Evolutionary conservation across 2,888 invertebrate species (phyloP), one percentile per base, ranked within the genome.

Genomic region (Apamea monoglypha): DNA sequence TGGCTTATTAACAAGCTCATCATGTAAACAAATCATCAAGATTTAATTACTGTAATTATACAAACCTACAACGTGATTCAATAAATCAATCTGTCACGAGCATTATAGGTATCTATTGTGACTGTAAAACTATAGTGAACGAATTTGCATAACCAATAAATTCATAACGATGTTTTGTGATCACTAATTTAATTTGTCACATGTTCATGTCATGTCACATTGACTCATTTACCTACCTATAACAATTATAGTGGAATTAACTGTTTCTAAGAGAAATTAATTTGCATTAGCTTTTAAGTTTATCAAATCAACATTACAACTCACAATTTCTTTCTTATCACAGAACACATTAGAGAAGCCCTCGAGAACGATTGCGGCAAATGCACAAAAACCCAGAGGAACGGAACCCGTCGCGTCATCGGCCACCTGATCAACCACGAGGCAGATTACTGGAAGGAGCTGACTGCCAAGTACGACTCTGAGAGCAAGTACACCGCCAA

Each of bases 401-500:
- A 86, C 0, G 93, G 92, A 0, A 90, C 92, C n/a, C 87, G 91
- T 0, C 87, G 83, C 0, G 94, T 95, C 21, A 93, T 95, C 79
- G 75, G 70, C 0, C 91, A 94, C 83, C 86, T 95, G 59, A 93
- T 94, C 85, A 93, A 94, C 82, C 66, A 95, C 21, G 92, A 95
- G 73, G 80, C 81, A 96, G 94, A 92, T 0, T 91, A 82, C 88
- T 97, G 96, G 96, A 82, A 88, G 0, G 86, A 95, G 78, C 92
- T 97, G 25, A 88, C 90, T 36, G 90, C 79, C 50, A 96, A 96
- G 73, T 97, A 94, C 84, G 96, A 97, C 82, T 95, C 96, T 1
- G 85, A 91, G 0, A 91, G 84, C 44, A 92, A 93, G 47, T 96
- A 91, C 90, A 87, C 90, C 18, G 84, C 81, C 10, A 93, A 93